Evolutionary conservation across 2,888 invertebrate species (phyloP).

Genomic region (Zhuqinia jingwanae): DNA sequence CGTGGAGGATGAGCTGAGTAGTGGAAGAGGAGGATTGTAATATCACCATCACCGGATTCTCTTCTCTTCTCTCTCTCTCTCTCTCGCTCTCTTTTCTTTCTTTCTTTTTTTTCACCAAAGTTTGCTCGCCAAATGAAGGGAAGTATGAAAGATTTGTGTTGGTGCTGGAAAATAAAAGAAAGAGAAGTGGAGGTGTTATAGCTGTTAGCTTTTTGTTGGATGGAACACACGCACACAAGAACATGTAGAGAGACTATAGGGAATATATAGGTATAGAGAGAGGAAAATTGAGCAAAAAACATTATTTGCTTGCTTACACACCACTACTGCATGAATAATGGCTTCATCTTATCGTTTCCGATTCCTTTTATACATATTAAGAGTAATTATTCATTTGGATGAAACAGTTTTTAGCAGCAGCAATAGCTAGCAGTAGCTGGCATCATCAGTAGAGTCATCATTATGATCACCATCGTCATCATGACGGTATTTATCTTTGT

Average conservation of each 20-base stretch:
- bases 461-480: conserved; percentile 8
- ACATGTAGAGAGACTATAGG: background rate
- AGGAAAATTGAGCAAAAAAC: conserved; percentile 32
- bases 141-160: conserved; percentile 58
- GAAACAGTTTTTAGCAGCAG: conserved; percentile 37
- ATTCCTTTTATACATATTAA: conserved; percentile 59
- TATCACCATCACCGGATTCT: conserved; percentile 46
- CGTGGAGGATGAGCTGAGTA: conserved; percentile 11
- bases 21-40: conserved; percentile 10
- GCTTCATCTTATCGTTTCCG: conserved; percentile 65
- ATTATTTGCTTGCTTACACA: conserved; percentile 28
- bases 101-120: conserved; percentile 35
- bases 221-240: background rate
- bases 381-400: conserved; percentile 68
- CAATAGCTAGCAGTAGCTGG: too few relatives aligned
- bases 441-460: conserved; percentile 19
- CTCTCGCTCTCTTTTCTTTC: conserved; percentile 9
- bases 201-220: conserved; percentile 24
- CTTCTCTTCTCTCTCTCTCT: background rate
- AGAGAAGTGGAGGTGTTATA: conserved; percentile 45
- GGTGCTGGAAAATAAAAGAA: background rate
- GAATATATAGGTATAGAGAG: background rate
- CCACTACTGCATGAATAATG: conserved; percentile 63
- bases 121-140: conserved; percentile 51
- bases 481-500: conserved; percentile 50